Evolutionary conservation across 1,140 invertebrate genomes (phyloP).

Genomic region (Lineus longissimus): DNA sequence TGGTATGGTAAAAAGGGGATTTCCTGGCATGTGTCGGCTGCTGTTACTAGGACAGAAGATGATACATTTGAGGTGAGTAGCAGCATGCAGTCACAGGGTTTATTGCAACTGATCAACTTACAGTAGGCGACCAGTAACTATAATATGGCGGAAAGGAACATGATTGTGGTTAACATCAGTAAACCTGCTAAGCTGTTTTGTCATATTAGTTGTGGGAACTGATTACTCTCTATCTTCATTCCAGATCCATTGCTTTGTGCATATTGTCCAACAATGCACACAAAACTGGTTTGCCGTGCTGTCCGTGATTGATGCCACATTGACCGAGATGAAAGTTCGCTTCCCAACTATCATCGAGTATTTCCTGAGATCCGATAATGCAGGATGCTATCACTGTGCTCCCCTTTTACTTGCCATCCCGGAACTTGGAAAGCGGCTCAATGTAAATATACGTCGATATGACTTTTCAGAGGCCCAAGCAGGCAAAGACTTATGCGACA

Average conservation of each 20-base stretch:
- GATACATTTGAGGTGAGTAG: background rate
- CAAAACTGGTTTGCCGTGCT: background rate
- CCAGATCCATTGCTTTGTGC: background rate
- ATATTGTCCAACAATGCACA: background rate
- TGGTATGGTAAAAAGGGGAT: slow-evolving; percentile 5
- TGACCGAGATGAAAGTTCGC: background rate
- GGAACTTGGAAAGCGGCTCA: background rate
- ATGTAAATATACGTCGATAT: background rate
- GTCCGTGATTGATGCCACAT: background rate
- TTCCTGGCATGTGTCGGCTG: background rate
- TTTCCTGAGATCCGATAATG: slow-evolving; percentile 2
- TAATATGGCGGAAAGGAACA: no score
- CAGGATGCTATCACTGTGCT: background rate
- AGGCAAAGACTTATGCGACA: background rate
- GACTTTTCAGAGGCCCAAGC: background rate
- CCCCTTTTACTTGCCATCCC: background rate
- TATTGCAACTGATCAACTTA: no score
- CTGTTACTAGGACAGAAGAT: background rate
- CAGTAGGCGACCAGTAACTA: background rate
- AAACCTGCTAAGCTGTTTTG: background rate
- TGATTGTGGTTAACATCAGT: no score
- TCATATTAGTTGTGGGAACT: background rate
- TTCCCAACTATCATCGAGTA: background rate
- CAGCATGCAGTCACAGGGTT: no score
- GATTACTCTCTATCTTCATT: background rate